phyloP scores from a whole-genome alignment of 2,797 vertebrate species.

The Gallinago solitaria region DNA sequence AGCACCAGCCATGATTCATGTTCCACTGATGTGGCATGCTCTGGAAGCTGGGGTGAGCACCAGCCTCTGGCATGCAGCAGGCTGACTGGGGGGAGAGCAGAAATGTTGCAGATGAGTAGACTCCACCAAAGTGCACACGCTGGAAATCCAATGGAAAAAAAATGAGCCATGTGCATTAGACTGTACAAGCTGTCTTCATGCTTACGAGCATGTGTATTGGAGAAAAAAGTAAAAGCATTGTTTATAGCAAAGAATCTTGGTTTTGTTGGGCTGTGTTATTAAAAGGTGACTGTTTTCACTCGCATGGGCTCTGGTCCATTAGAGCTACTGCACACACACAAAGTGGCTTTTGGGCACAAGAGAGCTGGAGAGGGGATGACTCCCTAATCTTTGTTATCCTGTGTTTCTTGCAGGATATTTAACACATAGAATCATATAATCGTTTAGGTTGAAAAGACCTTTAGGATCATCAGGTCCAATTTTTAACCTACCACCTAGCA shows the following conservation, averaged over 20 bases:
- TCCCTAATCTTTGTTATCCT: not conserved
- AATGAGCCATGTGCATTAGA: not conserved
- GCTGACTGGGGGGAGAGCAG: not conserved
- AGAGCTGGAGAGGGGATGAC: not conserved
- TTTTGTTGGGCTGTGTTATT: not conserved
- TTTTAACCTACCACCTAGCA: not conserved
- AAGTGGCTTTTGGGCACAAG: not conserved
- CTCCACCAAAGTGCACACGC: not conserved
- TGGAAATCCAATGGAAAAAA: not conserved
- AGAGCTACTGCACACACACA: not conserved
- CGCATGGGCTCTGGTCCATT: not conserved
- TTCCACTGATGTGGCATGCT: not conserved
- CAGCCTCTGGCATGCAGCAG: not conserved
- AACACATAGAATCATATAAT: not conserved
- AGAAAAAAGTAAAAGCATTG: not conserved
- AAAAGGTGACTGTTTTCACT: not conserved
- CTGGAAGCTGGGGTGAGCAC: not conserved
- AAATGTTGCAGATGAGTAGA: not conserved
- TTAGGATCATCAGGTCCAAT: not conserved
- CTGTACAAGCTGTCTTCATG: not conserved
- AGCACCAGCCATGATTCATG: not conserved
- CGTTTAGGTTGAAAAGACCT: not conserved
- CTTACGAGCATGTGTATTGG: not conserved
- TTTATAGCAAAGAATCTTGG: not conserved
- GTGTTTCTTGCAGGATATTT: not conserved